Evolutionary conservation across 2,113 vertebrate genomes (phyloP), one percentile per base, ranked within the genome.

Genomic region (Proteles cristata): DNA sequence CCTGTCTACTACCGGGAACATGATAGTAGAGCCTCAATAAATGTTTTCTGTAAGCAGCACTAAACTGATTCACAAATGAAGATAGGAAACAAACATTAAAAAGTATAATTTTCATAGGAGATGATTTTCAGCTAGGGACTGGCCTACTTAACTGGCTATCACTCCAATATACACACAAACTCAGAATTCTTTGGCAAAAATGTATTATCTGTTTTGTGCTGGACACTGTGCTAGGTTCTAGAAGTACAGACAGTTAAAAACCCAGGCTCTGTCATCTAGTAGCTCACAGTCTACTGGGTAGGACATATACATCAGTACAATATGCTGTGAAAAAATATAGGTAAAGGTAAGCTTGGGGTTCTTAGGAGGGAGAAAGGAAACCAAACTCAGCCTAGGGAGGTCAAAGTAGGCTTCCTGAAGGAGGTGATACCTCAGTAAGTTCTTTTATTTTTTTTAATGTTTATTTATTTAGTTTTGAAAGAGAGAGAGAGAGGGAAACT

Each of bases 21-120:
- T 35, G 43, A 43, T 3, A 45, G 39, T 35, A 61, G 25, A 28
- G 53, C 33, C 55, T 84, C 91, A 33, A 1, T 61, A 50, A 81
- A 77, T 66, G 65, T 25, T 85, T 88, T 85, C 85, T 77, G 69
- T 90, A 93, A 97, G n/a, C 63, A 81, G 80, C 90, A 81, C 19
- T 50, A 50, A 74, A 55, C 26, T 55, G 31, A 85, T 31, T 33
- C 35, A 12, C 33, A 65, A 69, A 23, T 63, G 19, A 26, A 92
- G 10, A 39, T 48, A 66, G 48, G 53, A 81, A 39, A 81, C 45
- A 48, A 93, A 26, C 19, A 7, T 8, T 66, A 58, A 66, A 25
- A 58, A 15, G 23, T 58, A 39, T 39, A 68, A 85, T 61, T 61
- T 61, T 61, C 58, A 23, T 61, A 61, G 43, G 11, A 82, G 45